Evolutionary conservation across 2,888 invertebrate species (phyloP).

Genomic region (Tiliacea aurago): DNA sequence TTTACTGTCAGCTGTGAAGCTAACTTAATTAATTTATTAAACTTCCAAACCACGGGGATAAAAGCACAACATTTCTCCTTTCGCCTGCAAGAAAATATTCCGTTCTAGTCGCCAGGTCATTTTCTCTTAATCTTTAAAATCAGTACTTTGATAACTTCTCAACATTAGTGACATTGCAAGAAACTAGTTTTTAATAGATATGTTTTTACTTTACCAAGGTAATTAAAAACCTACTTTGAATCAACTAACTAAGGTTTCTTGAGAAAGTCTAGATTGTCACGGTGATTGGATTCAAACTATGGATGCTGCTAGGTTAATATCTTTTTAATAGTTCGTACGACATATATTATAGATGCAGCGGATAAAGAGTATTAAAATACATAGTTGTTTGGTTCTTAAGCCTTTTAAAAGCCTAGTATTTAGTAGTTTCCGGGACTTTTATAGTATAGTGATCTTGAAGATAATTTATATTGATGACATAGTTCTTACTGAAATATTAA

Average conservation of each 20-base stretch:
- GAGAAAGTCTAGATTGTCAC: constrained; percentile 43
- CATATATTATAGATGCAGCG: not conserved
- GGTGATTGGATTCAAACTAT: not conserved
- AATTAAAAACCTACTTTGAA: constrained; percentile 51
- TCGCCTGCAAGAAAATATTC: constrained; percentile 2
- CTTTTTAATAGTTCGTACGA: constrained; percentile 12
- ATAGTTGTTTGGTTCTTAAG: constrained; percentile 7
- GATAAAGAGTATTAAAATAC: constrained; percentile 16
- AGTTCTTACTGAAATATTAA: not conserved
- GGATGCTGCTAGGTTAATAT: constrained; percentile 8
- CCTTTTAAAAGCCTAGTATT: not conserved
- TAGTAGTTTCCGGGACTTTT: not conserved
- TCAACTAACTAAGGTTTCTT: constrained; percentile 23
- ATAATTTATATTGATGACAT: constrained; percentile 10
- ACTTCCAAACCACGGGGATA: constrained; percentile 4
- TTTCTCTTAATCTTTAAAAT: constrained; percentile 40
- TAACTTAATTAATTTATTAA: constrained; percentile 7
- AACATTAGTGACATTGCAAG: constrained; percentile 10
- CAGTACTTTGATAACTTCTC: constrained; percentile 17
- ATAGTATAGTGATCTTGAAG: not conserved
- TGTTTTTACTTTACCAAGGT: constrained; percentile 9
- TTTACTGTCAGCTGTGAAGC: too few species aligned
- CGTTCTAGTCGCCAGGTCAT: not conserved
- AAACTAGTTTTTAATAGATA: constrained; percentile 46
- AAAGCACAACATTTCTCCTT: constrained; percentile 5